Base-by-base conservation (phyloP, 64 coral and sea anemone genomes). In the Orbicella faveolata region DNA sequence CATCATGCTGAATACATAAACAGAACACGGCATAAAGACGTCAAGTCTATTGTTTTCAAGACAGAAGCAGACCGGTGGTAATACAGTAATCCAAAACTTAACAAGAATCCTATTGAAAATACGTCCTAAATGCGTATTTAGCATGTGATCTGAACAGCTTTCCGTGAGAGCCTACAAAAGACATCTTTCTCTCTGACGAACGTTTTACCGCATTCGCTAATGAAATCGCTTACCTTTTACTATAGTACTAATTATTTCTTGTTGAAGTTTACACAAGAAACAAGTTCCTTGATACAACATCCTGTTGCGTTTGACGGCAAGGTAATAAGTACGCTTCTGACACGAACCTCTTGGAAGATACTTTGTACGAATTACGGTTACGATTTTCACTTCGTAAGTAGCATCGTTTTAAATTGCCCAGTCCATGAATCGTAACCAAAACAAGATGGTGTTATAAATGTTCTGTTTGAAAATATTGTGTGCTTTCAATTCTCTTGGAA, bases 181-280 rank as follows among this genome's bases (percentile, higher is more conserved):
- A 34, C n/a, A 13, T 35, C 79, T 26, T 15, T 19, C 15, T 36
- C 14, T 26, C 6, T 34, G 54, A 81, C 30, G 30, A 33, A 11
- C 30, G 14, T 81, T 81, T 11, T 35, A 17, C 30, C 12, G 18
- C 33, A 25, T 63, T 34, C 36, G 26, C 34, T 37, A 63, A 63
- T 63, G 79, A 63, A 81, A 33, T 63, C 26, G 16, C 33, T 2
- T 19, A 10, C 59, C 57, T 81, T 63, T 81, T 63, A 62, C 26
- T 36, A 23, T 34, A 63, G 11, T 63, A 23, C 33, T 81, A 62
- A 81, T 63, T 81, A 63, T 33, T 36, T 63, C 14, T 35, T 36
- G 79, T 81, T 81, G 59, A 81, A 63, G 59, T 81, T 81, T 63
- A 13, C 77, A 81, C 79, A 81, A 81, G 55, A 12, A 36, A 63